Base-by-base conservation (phyloP, 2,797 vertebrate genomes). In the Acanthornis magna region DNA sequence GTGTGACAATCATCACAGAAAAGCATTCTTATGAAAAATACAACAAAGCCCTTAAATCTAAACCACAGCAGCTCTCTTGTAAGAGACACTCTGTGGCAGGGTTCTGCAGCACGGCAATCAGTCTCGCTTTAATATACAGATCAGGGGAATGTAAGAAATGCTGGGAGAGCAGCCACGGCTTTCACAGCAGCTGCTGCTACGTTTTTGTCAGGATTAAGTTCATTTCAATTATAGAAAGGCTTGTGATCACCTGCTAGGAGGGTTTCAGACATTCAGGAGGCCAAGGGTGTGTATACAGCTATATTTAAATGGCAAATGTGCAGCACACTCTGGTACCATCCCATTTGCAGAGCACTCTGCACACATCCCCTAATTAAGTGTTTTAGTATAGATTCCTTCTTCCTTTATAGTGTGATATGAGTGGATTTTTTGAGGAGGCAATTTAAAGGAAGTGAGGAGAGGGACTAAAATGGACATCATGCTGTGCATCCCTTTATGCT, bases 211-310 rank as follows among this genome's bases (percentile, higher is more conserved):
- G 90, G 90, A 91, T 96, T 94, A 95, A 91, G 77, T 92, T 87
- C 32, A 73, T 96, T 97, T 97, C 94, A 95, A 94, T 95, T 95
- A 95, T 93, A 95, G 95, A 95, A 96, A 83, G 86, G 86, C 78
- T 87, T 38, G 91, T 76, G 95, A 95, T 96, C 89, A 95, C 93
- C 95, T 96, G 95, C 91, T 91, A 86, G 66, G 76, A 91, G 55
- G 79, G 73, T 88, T 91, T 79, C 71, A 90, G 82, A 70, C 29
- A 2, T 86, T 89, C 91, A 51, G 85, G 85, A 88, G 80, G 73
- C 85, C 1, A 1, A 76, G 89, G 91, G 85, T 76, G 77, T 82
- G 74, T 51, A 12, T 67, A 78, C 50, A 89, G 89, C 93, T 96
- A 87, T 91, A 96, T 95, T 95, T 96, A 91, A 95, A 73, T 58